A percentile compares a stretch with the other conserved stretches of the same genome.
phyloP scores from a whole-genome alignment of 1,140 invertebrate species.

The Musca vetustissima region DNA sequence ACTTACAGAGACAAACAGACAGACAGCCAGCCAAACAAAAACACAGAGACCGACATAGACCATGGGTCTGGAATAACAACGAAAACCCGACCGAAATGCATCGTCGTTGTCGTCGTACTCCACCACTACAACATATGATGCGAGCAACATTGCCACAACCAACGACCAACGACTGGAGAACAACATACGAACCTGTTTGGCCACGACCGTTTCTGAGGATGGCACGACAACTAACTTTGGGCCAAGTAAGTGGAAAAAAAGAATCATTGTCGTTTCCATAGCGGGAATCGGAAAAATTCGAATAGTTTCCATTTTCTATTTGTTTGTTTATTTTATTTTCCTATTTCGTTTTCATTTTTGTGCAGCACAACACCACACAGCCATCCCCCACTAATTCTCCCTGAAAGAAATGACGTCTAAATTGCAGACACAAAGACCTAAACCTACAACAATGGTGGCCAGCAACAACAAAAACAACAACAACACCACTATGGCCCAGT shows the following conservation, averaged over 20 bases:
- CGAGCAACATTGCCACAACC: neutral
- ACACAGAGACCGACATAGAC: neutral
- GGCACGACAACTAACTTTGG: neutral
- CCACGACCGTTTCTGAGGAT: neutral
- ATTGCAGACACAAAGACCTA: slow-evolving; percentile 12
- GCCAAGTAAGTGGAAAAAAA: neutral
- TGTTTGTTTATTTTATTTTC: too few relatives aligned
- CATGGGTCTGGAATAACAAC: slow-evolving; percentile 6
- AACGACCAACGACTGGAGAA: neutral
- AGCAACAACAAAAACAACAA: too few relatives aligned
- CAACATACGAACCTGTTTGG: slow-evolving; percentile 15
- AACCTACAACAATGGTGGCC: neutral
- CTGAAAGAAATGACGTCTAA: neutral
- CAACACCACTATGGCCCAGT: too few relatives aligned
- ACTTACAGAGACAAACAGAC: too few relatives aligned
- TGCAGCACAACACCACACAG: too few relatives aligned
- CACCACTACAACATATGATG: too few relatives aligned
- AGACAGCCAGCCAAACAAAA: neutral
- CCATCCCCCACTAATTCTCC: too few relatives aligned
- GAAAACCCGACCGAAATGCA: neutral
- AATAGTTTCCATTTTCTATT: neutral
- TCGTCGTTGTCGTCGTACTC: neutral
- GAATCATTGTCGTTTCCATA: neutral
- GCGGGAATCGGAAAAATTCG: neutral
- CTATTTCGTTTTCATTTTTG: too few relatives aligned